A percentile compares a stretch with the other conserved stretches of the same genome.
phyloP scores from a whole-genome alignment of 2,113 vertebrate species.

The Connochaetes taurinus region DNA sequence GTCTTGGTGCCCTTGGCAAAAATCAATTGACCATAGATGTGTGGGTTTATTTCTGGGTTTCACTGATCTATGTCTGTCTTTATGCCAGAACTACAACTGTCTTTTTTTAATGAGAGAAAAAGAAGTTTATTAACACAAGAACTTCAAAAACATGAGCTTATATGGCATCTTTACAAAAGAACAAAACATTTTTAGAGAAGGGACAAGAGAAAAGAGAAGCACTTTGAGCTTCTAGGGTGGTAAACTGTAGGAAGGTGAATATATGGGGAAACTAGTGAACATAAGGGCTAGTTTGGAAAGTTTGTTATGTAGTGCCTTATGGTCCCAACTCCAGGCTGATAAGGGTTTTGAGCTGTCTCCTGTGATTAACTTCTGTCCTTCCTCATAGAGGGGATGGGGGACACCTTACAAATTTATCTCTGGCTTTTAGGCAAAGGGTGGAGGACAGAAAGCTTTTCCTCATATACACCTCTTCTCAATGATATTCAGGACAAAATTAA shows the following conservation, averaged over 20 bases:
- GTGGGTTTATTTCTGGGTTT: background rate
- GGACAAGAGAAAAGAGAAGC: background rate
- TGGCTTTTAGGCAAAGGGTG: background rate
- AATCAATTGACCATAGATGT: background rate
- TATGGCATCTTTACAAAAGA: background rate
- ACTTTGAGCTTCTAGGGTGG: background rate
- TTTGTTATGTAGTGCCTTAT: background rate
- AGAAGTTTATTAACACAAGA: background rate
- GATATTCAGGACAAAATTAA: background rate
- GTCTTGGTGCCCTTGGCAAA: background rate
- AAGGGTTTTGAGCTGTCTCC: background rate
- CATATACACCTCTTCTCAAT: background rate
- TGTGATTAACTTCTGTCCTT: background rate
- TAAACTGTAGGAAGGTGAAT: background rate
- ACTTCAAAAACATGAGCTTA: background rate
- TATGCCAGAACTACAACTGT: background rate
- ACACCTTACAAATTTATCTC: background rate
- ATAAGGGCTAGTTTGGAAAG: background rate
- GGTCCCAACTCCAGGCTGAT: background rate
- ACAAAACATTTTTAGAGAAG: background rate
- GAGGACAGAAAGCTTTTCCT: background rate
- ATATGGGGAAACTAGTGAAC: background rate
- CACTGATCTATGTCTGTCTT: background rate
- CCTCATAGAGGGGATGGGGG: background rate
- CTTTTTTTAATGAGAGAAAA: background rate